Base-by-base conservation (phyloP, 2,113 vertebrate genomes). In the Ciconia boyciana region DNA sequence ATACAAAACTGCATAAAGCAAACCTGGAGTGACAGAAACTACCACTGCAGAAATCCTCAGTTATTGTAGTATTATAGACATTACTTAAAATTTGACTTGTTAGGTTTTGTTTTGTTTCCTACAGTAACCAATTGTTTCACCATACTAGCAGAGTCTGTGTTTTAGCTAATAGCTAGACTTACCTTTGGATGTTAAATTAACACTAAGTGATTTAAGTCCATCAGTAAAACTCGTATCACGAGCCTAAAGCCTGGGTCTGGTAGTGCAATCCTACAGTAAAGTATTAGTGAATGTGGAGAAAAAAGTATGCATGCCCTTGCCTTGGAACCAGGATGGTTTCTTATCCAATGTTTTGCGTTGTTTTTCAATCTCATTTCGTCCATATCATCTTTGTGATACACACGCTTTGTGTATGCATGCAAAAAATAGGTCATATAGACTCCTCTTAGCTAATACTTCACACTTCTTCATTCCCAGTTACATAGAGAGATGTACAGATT, bases 381-480 rank as follows among this genome's bases (percentile, higher is more conserved):
- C 0, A 0, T 44, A 74, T 46, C 18, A 14, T 41, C 39, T 82
- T 46, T 87, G 18, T 58, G 46, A 62, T 41, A 16, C 1, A 24
- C 7, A 66, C 8, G 54, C 4, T 71, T 58, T 26, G 9, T 58
- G 20, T 31, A 31, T 34, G 9, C 8, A 36, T 7, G 16, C 11
- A 74, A 86, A 92, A 75, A 70, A 75, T 8, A 64, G 14, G 19
- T 64, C 31, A 51, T 41, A 68, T 1, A 48, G 10, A 36, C 13
- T 52, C 16, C 41, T 2, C 34, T 92, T 49, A 91, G 41, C 58
- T 72, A 41, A 48, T 60, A 62, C 36, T 83, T 81, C 29, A 77
- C 19, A 34, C 1, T 58, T 60, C n/a, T 83, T 94, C 54, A 70
- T 87, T 54, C 18, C 10, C 6, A 25, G 34, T 61, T 83, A 36